Evolutionary conservation across 2,888 invertebrate genomes (phyloP).

Genomic region (Zygogramma bicolorata): DNA sequence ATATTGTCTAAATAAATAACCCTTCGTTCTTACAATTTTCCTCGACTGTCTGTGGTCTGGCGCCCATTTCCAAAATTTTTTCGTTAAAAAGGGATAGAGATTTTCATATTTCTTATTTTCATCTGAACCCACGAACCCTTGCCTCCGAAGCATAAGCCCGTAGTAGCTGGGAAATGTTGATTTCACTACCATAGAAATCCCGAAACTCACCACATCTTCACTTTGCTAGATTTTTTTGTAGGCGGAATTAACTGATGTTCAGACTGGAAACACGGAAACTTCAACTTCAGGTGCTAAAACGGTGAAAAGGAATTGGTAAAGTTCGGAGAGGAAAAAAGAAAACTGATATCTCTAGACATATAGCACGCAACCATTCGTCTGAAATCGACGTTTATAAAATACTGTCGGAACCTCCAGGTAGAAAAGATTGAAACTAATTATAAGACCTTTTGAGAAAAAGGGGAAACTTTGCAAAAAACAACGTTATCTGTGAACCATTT

Average conservation of each 20-base stretch:
- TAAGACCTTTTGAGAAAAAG: constrained; percentile 37
- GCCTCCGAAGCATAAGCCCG: no score
- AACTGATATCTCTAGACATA: constrained; percentile 22
- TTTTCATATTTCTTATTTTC: no score
- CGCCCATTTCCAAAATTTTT: no score
- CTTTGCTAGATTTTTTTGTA: neutral
- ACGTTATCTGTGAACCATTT: constrained; percentile 34
- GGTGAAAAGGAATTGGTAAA: constrained; percentile 7
- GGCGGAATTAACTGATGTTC: neutral
- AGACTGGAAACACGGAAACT: neutral
- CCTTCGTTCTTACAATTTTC: no score
- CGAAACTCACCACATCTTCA: neutral
- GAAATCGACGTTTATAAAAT: constrained; percentile 28
- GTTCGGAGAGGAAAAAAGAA: constrained; percentile 9
- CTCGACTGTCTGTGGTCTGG: no score
- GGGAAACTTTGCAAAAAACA: constrained; percentile 41
- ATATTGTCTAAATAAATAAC: no score
- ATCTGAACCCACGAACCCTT: no score
- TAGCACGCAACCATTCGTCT: constrained; percentile 17
- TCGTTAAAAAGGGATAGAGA: no score
- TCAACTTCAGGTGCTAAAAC: constrained; percentile 2
- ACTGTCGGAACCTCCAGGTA: constrained; percentile 10
- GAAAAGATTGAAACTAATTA: constrained; percentile 15
- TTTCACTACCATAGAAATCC: no score
- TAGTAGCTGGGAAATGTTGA: no score